A percentile compares a stretch with the other conserved stretches of the same genome.
phyloP scores from a whole-genome alignment of 2,113 vertebrate species.

The Callospermophilus lateralis region DNA sequence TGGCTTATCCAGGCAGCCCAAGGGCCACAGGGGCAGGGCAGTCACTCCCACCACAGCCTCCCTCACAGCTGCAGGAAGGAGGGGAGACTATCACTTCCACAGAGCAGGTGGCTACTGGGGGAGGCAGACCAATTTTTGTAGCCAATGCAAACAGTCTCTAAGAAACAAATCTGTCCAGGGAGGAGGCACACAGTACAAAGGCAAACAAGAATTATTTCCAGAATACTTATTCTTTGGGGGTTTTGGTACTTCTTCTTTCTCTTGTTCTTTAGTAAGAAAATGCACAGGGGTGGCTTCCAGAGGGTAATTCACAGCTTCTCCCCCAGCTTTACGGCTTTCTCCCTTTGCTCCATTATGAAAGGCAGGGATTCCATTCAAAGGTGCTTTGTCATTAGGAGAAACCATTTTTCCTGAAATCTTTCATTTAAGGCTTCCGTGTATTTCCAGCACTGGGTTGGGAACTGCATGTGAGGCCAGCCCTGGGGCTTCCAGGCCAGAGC shows the following conservation, averaged over 20 bases:
- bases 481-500: not conserved
- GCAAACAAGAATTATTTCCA: conserved; percentile 42
- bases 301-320: not conserved
- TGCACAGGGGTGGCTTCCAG: not conserved
- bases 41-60: no score
- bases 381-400: not conserved
- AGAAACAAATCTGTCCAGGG: conserved; percentile 20
- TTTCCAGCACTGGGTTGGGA: not conserved
- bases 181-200: conserved; percentile 8
- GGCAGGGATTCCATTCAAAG: not conserved
- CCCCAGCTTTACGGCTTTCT: not conserved
- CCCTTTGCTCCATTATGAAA: not conserved
- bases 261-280: conserved; percentile 33
- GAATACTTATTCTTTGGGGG: conserved; percentile 53
- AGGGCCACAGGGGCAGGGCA: not conserved
- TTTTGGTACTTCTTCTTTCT: conserved; percentile 29
- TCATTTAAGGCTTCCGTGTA: not conserved
- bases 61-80: not conserved
- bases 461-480: not conserved
- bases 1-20: not conserved
- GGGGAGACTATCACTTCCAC: not conserved
- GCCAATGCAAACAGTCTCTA: conserved; percentile 49
- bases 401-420: conserved; percentile 5
- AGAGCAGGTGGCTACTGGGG: conserved; percentile 29
- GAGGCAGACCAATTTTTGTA: not conserved